Evolutionary conservation across 2,113 vertebrate species (phyloP), one percentile per base, ranked within the genome.

Genomic region (Ophthalmotilapia sp.): DNA sequence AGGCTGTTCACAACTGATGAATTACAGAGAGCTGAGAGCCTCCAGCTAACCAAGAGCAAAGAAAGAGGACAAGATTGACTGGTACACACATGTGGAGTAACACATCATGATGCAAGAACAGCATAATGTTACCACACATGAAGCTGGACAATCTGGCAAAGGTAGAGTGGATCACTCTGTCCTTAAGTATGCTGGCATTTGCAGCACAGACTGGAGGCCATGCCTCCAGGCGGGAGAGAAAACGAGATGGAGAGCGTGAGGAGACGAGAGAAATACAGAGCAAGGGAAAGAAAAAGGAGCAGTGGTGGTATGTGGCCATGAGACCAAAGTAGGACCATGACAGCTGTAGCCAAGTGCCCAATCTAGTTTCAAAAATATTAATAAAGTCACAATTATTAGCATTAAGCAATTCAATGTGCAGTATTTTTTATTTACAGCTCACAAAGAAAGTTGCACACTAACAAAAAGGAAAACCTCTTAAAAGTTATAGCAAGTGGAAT

Each of bases 401-500:
- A 51, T 33, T 13, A 51, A 51, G 0, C 1, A 33, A 31, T 51
- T 51, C 26, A 49, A 29, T 47, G 3, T 60, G 26, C 2, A 68
- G 1, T 77, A 3, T 54, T 15, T 73, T 23, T 3, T 82, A 10
- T 81, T 80, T 62, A 9, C 10, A 47, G 1, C 54, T 42, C 5
- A 75, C 42, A 40, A 26, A 36, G 4, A 84, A 55, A 83, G 21
- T 31, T 8, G 6, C 2, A 31, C 9, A n/a, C 23, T 19, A 80
- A 55, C 11, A 54, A 79, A 19, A 62, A 65, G 26, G 49, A 49
- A 10, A 45, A 81, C 21, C 6, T 49, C 17, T 68, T 11, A 82
- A 79, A 58, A 55, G 68, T 38, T 40, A 21, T 12, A 55, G n/a
- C 77, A 70, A 89, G 55, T 40, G 86, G 21, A 73, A 89, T 90